Conservation (phyloP, 2,888 invertebrate genomes). For the Melolontha melolontha region DNA sequence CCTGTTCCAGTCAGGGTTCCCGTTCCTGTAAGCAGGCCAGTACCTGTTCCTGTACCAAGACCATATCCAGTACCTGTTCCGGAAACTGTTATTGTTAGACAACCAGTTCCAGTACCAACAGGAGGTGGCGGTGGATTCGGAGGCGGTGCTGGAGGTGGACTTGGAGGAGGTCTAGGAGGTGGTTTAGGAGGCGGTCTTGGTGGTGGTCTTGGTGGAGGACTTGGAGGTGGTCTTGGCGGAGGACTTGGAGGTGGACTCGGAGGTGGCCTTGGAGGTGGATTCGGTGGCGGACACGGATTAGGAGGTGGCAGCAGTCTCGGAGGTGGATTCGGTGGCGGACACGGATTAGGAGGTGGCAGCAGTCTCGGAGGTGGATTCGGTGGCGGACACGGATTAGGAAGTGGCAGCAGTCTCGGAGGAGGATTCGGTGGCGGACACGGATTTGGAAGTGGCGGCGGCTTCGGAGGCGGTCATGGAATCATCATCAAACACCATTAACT, state of each 20-base stretch:
- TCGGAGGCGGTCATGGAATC: conserved; percentile 19
- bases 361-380: conserved; percentile 31
- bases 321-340: conserved; percentile 36
- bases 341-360: conserved; percentile 19
- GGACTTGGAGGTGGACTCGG: conserved; percentile 38
- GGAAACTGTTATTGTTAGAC: conserved; percentile 49
- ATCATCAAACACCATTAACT: conserved; percentile 38
- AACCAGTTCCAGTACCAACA: conserved; percentile 55
- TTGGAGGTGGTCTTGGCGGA: conserved; percentile 28
- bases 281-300: conserved; percentile 32
- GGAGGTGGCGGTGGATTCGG: conserved; percentile 45
- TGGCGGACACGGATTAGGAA: conserved; percentile 34
- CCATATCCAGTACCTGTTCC: conserved; percentile 64
- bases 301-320: conserved; percentile 36
- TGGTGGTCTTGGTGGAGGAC: conserved; percentile 38
- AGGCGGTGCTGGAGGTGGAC: conserved; percentile 36
- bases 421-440: conserved; percentile 14
- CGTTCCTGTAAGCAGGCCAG: conserved; percentile 56
- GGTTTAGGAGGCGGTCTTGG: conserved; percentile 32
- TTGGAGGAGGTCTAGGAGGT: conserved; percentile 26
- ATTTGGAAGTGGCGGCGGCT: conserved; percentile 20
- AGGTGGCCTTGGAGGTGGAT: conserved; percentile 36
- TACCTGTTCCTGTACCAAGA: conserved; percentile 65
- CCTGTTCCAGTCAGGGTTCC: conserved; percentile 65
- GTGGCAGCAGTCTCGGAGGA: conserved; percentile 32